Base-by-base conservation (phyloP, 2,113 vertebrate species). In the Ranitomeya imitator region DNA sequence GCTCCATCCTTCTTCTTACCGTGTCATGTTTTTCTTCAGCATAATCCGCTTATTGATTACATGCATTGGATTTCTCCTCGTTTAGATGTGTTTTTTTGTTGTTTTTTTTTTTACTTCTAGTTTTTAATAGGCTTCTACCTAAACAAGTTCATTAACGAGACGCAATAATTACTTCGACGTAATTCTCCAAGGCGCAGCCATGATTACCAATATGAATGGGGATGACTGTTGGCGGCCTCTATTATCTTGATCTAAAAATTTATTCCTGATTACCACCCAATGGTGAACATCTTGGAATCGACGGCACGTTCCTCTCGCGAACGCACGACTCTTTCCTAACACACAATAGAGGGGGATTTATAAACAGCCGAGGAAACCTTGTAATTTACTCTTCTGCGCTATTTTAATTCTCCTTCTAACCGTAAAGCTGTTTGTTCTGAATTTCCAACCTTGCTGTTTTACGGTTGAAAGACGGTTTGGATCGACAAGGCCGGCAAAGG, bases 41-140 rank as follows among this genome's bases (percentile, higher is more conserved):
- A 69, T 84, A 87, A 87, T 87, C 79, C 51, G 37, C 83, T 88
- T 88, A 88, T 88, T 83, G 79, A 88, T 88, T 88, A 83, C 31
- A 19, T 13, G 13, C 79, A 57, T 61, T 4, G 86, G 65, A 82
- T 13, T 88, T 59, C 45, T 88, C 55, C 79, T 88, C 65, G 61
- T 74, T 83, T 61, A 19, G 54, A 71, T 73, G 61, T 45, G 26
- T 45, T 45, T 45, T 5, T 5, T 87, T 88, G n/a, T n/a, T n/a
- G n/a, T 88, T 83, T 83, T 52, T 87, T 88, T 88, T 88, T 83
- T 61, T 59, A 51, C 86, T 74, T 71, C 31, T 65, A 60, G 55
- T 83, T 83, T 86, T 88, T 88, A 88, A 88, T 88, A 82, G 69
- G 87, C 80, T 88, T 87, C 78, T 84, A 88, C 84, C 87, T 88